Conservation (phyloP, 2,113 vertebrate species). For the Gavialis gangeticus region DNA sequence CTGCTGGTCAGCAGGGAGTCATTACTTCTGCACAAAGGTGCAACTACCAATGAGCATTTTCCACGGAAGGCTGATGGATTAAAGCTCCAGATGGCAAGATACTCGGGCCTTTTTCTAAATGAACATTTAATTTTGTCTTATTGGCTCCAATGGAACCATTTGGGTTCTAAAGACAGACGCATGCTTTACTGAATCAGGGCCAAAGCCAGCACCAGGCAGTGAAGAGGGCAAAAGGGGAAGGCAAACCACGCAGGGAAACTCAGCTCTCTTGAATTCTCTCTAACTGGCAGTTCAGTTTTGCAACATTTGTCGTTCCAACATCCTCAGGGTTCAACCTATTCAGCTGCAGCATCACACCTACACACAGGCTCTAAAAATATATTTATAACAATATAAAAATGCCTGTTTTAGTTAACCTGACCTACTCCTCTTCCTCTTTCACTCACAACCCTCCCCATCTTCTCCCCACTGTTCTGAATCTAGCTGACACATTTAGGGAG, state of each 20-base stretch:
- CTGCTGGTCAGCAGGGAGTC: background rate
- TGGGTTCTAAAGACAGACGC: background rate
- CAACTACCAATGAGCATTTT: background rate
- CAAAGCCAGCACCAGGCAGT: background rate
- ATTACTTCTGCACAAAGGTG: background rate
- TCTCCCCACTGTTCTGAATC: background rate
- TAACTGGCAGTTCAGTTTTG: background rate
- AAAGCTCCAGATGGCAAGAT: background rate
- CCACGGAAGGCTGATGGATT: background rate
- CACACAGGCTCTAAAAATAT: slow-evolving; percentile 50
- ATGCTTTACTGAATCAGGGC: fast-evolving
- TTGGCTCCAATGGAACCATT: background rate
- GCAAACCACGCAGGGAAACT: background rate
- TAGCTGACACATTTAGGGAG: background rate
- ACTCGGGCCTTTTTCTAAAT: background rate
- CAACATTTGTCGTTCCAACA: background rate
- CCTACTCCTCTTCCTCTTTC: background rate
- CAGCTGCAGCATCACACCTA: background rate
- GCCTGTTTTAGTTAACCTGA: background rate
- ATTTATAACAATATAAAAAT: background rate
- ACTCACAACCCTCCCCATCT: background rate
- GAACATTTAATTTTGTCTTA: background rate
- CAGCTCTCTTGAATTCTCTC: background rate
- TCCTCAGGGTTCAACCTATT: background rate
- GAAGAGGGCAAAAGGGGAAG: background rate